Base-by-base conservation (phyloP, 30 jellyfish, hydroid and myxozoan species). In the Aurelia sp. region DNA sequence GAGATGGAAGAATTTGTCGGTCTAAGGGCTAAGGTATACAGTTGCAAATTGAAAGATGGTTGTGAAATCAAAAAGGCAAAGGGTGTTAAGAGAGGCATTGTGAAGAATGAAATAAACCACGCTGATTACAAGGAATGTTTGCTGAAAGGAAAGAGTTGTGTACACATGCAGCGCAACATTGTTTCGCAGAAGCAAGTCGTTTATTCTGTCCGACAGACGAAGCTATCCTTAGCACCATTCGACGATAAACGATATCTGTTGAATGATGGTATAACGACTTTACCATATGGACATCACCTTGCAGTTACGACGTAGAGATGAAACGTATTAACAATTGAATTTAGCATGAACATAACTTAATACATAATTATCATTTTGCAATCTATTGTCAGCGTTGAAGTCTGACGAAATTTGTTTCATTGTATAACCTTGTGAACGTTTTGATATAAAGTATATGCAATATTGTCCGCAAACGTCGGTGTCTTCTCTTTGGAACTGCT, bases 1-100 rank as follows among this genome's bases (percentile, higher is more conserved):
- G 63, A 5, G 17, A 76, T 76, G 75, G 27, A 76, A 3, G 88
- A 53, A 5, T 76, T 76, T 55, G 62, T 18, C 9, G 82, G 80
- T 11, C 12, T 52, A n/a, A 6, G 88, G 13, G 80, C 82, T 1
- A 76, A 76, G 63, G 21, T 76, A 82, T 59, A 58, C 22, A 30
- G 67, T 5, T 53, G 63, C 27, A 52, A 76, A 62, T 8, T 51
- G 0, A 10, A 7, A 3, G 77, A 15, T 50, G 88, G 58, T 5
- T 8, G 18, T 0, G 60, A 11, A 8, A 20, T 52, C 24, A 76
- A 52, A 61, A 52, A 40, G 47, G 75, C 77, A 19, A 76, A 76
- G 27, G 88, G 88, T n/a, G 22, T 76, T 17, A 76, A 76, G 58
- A 76, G 15, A 15, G 10, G 40, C 15, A 35, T 38, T 13, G 21